Conservation (phyloP, 2,888 invertebrate species). For the Epinotia ramella region DNA sequence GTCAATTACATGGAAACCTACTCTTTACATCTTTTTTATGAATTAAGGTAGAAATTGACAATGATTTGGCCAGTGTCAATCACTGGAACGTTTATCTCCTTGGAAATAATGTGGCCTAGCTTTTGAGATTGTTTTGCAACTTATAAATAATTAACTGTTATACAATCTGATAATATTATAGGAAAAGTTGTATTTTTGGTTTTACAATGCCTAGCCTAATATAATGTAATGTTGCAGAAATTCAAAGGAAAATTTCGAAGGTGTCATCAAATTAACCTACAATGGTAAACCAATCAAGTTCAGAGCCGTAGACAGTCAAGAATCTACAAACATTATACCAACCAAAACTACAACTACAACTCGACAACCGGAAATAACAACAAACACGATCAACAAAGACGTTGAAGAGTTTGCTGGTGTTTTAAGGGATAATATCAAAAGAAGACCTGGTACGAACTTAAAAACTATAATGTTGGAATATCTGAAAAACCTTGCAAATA, state of each 20-base stretch:
- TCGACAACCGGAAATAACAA: not conserved
- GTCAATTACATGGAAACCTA: no score
- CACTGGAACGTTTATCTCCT: no score
- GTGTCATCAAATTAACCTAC: slow-evolving; percentile 66
- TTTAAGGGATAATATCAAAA: slow-evolving; percentile 31
- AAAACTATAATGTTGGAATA: slow-evolving; percentile 60
- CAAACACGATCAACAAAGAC: not conserved
- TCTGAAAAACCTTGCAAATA: slow-evolving; percentile 52
- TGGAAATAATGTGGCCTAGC: no score
- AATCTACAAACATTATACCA: slow-evolving; percentile 22
- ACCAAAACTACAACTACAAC: slow-evolving; percentile 1
- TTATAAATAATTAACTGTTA: no score
- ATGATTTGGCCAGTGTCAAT: no score
- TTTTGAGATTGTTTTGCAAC: no score
- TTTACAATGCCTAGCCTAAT: not conserved
- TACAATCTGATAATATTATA: no score
- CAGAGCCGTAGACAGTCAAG: slow-evolving; percentile 49
- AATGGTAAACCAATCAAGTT: slow-evolving; percentile 68
- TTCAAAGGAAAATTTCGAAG: slow-evolving; percentile 61
- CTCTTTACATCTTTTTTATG: no score
- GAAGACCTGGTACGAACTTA: slow-evolving; percentile 52
- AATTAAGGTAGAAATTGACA: no score
- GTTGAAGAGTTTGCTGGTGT: slow-evolving; percentile 30
- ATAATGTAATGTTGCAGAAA: slow-evolving; percentile 56
- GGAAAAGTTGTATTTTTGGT: not conserved